Percentiles rank a stretch among this genome's conserved stretches.
phyloP scores from a whole-genome alignment of 1,140 invertebrate genomes.

The Musca domestica region DNA sequence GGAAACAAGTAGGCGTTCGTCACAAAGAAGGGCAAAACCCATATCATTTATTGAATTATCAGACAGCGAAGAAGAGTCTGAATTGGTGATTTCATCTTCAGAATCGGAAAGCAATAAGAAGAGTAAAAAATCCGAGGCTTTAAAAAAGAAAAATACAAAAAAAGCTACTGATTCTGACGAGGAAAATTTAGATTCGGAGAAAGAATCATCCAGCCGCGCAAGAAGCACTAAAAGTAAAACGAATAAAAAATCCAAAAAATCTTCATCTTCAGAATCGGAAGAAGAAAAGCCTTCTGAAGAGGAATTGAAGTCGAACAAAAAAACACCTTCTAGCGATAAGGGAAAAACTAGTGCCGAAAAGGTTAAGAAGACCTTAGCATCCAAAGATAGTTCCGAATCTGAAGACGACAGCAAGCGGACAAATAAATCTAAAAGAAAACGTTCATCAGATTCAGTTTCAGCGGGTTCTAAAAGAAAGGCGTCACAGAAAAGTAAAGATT shows the following conservation, averaged over 20 bases:
- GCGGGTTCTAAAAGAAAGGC: background rate
- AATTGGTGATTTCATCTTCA: background rate
- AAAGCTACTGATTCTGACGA: background rate
- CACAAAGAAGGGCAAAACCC: conserved; percentile 18
- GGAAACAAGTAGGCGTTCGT: conserved; percentile 16
- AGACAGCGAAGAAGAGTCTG: conserved; percentile 29
- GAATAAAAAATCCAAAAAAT: no score
- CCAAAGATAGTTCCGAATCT: no score
- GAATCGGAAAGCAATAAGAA: no score
- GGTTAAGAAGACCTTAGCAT: background rate
- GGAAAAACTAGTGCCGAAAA: background rate
- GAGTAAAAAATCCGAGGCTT: background rate
- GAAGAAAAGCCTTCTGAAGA: no score
- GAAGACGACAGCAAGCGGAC: no score
- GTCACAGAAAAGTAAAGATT: background rate
- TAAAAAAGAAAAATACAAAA: background rate
- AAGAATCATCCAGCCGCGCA: no score
- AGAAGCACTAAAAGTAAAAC: no score
- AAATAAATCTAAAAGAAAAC: no score
- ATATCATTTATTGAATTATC: conserved; percentile 40
- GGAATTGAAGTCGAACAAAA: background rate
- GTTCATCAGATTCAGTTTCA: background rate
- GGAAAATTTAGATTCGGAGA: no score
- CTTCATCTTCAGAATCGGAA: no score
- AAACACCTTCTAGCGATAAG: background rate